phyloP scores from a whole-genome alignment of 1,140 invertebrate species.

The Aphidius ervi region DNA sequence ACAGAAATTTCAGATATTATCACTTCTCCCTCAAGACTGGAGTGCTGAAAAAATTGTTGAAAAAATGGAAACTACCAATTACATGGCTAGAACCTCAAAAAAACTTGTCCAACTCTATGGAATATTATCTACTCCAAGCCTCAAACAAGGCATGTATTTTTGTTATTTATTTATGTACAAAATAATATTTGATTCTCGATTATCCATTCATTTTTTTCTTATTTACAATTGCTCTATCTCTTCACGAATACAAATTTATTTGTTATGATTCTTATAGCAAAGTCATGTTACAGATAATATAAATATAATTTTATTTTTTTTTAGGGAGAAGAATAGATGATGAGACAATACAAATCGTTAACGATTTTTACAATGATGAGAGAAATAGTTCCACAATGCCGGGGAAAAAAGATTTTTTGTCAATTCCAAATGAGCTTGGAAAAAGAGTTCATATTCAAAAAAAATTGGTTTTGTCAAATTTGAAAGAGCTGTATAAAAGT shows the following conservation, averaged over 20 bases:
- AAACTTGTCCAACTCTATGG: conserved; percentile 15
- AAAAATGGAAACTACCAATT: conserved; percentile 16
- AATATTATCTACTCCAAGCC: conserved; percentile 18
- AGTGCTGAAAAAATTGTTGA: conserved; percentile 15
- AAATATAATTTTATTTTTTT: conserved; percentile 16
- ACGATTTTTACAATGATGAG: conserved; percentile 21
- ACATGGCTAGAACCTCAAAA: conserved; percentile 19
- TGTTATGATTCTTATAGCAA: no score
- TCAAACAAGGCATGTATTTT: conserved; percentile 15
- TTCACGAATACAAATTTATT: no score
- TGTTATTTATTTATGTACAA: neutral
- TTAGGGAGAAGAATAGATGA: conserved; percentile 12
- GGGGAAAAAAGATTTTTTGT: conserved; percentile 26
- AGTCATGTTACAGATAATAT: neutral
- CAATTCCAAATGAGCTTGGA: conserved; percentile 18
- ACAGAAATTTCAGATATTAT: conserved; percentile 18
- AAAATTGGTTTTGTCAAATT: conserved; percentile 20
- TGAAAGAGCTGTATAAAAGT: conserved; percentile 17
- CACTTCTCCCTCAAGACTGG: conserved; percentile 18
- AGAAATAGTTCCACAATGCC: conserved; percentile 14
- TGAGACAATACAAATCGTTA: conserved; percentile 10
- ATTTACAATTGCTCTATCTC: no score
- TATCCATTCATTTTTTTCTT: no score
- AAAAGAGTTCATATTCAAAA: conserved; percentile 19
- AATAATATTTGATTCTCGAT: neutral